Conservation (phyloP, 1,140 invertebrate species). For the Halictus rubicundus region DNA sequence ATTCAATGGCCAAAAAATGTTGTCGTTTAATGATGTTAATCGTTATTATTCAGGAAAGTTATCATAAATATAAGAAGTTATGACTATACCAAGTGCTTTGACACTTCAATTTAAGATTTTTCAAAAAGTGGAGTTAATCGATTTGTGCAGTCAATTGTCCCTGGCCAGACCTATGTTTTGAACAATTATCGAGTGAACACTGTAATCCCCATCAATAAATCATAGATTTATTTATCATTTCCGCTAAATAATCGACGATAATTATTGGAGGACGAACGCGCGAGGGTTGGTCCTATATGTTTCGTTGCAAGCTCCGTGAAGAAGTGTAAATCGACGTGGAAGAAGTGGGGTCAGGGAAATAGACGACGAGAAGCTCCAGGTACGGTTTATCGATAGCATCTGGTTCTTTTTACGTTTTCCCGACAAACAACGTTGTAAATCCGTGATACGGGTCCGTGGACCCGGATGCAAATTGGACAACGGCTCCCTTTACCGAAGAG, state of each 20-base stretch:
- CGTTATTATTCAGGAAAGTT: no score
- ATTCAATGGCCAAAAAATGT: no score
- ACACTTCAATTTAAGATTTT: no score
- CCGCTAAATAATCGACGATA: constrained; percentile 11
- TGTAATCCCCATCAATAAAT: no score
- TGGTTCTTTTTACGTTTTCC: not conserved
- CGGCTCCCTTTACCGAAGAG: no score
- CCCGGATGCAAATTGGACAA: not conserved
- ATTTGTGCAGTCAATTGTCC: no score
- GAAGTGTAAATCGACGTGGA: not conserved
- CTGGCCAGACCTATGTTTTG: no score
- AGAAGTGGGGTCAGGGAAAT: not conserved
- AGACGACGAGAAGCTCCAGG: not conserved
- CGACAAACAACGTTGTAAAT: not conserved
- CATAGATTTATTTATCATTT: not conserved
- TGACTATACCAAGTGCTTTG: no score
- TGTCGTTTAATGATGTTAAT: no score
- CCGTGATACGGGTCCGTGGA: not conserved
- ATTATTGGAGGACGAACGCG: not conserved
- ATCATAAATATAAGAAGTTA: no score
- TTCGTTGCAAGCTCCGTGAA: not conserved
- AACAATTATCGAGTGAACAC: no score
- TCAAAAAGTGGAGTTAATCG: no score
- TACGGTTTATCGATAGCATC: constrained; percentile 6
- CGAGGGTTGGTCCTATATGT: not conserved